Base-by-base conservation (phyloP, 2,113 vertebrate species). In the Scomber colias region DNA sequence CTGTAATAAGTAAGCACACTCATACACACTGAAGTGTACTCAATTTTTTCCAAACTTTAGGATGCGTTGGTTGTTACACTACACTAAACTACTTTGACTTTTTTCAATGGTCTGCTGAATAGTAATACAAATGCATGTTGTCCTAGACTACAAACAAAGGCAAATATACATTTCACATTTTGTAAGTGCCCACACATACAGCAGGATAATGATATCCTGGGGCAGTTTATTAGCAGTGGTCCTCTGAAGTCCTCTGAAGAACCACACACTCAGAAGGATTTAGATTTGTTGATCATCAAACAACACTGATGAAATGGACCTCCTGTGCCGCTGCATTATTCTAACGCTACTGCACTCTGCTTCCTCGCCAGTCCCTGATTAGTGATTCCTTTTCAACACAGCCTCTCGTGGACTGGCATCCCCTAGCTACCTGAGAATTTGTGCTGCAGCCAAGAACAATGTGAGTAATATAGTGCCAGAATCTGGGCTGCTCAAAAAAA, bases 361-460 rank as follows among this genome's bases (percentile, higher is more conserved):
- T 44, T 77, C 57, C 51, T 50, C 27, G 35, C 68, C 83, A 75
- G 35, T 14, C 12, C 27, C 65, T 76, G 66, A 87, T 88, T 81
- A 87, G 35, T 21, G 3, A 88, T 91, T 90, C 90, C 57, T 77
- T 85, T 90, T 87, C 71, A 90, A 66, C 71, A 31, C 14, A 40
- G 59, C 68, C 71, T 82, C 63, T 60, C 6, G 11, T 67, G 66
- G 45, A 67, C 74, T 48, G 54, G 57, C 46, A 72, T 60, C 60
- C 53, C 70, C 55, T 21, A 30, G 49, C 51, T 77, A 71, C 72
- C 55, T 77, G 19, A 49, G 53, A 67, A 66, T 76, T 50, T 78
- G 59, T 73, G 63, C 19, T 54, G 46, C 44, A 60, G 81, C 84
- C 82, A 88, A 73, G 31, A 86, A 84, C 69, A 77, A 68, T 75